Evolutionary conservation across 2,888 invertebrate species (phyloP), one percentile per base, ranked within the genome.

Genomic region (Automeris io): DNA sequence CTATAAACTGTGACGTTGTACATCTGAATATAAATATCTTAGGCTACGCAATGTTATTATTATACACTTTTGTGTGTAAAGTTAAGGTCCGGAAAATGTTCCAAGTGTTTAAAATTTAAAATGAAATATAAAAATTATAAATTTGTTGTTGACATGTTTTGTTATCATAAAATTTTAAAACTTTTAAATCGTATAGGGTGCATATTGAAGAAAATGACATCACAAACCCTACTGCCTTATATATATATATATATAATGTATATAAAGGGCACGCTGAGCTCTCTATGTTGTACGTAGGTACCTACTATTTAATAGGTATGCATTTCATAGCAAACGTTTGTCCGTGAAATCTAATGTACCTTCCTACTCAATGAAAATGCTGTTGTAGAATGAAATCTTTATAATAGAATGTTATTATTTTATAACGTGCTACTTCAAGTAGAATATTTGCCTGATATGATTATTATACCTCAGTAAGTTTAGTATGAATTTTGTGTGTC

Each of bases 381-480:
- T 63, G 62, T 65, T 68, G 65, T 50, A 60, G 59, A 56, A 57
- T 61, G 54, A 64, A 67, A 61, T 65, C 56, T 65, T 61, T 66
- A 63, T 61, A 47, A 50, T 57, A 63, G 61, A 61, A 62, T 69
- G 58, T 72, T 72, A 67, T 70, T 64, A 68, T 70, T 70, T 70
- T 72, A 70, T 63, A 63, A 70, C 56, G 66, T 67, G 57, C 71
- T 78, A 74, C 70, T 72, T 64, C 54, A 63, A 69, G 73, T 75
- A 74, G 71, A 72, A 70, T 71, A 63, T 74, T 71, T 77, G 78
- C 77, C 81, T 80, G 72, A 76, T 65, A 73, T 71, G n/a, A n/a
- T n/a, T n/a, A 71, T 74, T 75, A 71, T 85, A 85, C 83, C 83
- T 83, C 83, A 85, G 74, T 81, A 81, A 74, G 74, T 79, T 80